phyloP scores from a whole-genome alignment of 30 jellyfish, hydroid and myxozoan genomes.

The Chironex yamaguchii region DNA sequence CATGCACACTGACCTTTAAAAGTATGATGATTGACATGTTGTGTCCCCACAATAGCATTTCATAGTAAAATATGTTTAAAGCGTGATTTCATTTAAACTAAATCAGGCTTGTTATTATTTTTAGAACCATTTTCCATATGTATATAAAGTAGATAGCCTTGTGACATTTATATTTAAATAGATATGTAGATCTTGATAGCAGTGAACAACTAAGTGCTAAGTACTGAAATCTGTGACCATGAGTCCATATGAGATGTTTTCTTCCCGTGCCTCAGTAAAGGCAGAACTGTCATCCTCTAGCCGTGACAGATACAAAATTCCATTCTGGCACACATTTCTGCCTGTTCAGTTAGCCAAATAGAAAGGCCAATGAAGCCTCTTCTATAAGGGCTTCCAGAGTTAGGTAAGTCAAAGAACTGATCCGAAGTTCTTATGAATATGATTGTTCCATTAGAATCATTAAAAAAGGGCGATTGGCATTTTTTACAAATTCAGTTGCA shows the following conservation, averaged over 20 bases:
- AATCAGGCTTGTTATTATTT: conserved; percentile 52
- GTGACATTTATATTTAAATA: conserved; percentile 60
- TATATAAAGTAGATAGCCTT: conserved; percentile 66
- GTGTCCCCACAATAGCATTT: conserved; percentile 57
- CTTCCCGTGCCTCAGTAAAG: not conserved
- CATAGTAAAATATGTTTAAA: conserved; percentile 31
- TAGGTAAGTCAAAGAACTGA: not conserved
- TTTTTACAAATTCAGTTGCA: not conserved
- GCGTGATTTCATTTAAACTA: conserved; percentile 42
- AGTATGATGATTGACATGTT: conserved; percentile 17
- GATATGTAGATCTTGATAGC: conserved; percentile 32
- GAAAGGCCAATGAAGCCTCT: not conserved
- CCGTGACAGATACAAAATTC: not conserved
- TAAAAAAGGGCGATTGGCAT: not conserved
- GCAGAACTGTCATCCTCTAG: not conserved
- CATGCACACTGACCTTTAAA: conserved; percentile 45
- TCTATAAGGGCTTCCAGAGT: not conserved
- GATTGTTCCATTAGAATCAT: not conserved
- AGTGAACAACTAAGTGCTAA: too few species aligned
- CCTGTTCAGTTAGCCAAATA: too few species aligned
- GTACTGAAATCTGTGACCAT: not conserved
- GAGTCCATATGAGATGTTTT: not conserved
- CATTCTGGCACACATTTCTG: too few species aligned
- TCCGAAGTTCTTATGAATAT: not conserved
- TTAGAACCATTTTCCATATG: conserved; percentile 54